Conservation (phyloP, 2,888 invertebrate species). For the Micoletzkya japonica region DNA sequence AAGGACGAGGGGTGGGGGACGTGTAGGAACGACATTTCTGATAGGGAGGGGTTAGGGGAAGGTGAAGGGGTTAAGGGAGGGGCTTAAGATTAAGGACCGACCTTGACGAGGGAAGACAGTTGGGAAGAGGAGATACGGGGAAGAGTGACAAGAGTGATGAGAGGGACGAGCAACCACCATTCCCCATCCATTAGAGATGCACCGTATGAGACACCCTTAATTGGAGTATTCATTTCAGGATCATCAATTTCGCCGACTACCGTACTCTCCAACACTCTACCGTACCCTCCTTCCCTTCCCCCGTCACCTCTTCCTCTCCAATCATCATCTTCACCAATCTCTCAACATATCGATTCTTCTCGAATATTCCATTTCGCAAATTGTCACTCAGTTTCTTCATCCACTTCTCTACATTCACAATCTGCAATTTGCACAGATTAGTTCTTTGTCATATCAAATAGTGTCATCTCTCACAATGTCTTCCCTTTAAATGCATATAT, state of each 20-base stretch:
- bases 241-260: background rate
- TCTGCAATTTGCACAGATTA: background rate
- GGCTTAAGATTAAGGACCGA: no score
- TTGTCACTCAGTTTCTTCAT: slow-evolving; percentile 8
- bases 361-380: background rate
- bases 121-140: background rate
- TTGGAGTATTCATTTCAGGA: background rate
- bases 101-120: background rate
- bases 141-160: slow-evolving; percentile 1
- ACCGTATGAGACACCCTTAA: background rate
- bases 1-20: no score
- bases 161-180: slow-evolving; percentile 28
- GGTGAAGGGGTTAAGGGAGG: no score
- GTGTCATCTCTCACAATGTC: background rate
- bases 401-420: slow-evolving; percentile 18
- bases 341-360: slow-evolving; percentile 2
- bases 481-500: background rate
- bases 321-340: slow-evolving; percentile 5
- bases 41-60: background rate
- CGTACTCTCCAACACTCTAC: background rate
- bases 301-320: slow-evolving; percentile 12
- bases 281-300: background rate
- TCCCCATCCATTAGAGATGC: background rate
- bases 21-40: slow-evolving; percentile 18
- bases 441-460: background rate